Evolutionary conservation across 1,140 invertebrate species (phyloP), one percentile per base, ranked within the genome.

Genomic region (Macrobrachium nipponense): DNA sequence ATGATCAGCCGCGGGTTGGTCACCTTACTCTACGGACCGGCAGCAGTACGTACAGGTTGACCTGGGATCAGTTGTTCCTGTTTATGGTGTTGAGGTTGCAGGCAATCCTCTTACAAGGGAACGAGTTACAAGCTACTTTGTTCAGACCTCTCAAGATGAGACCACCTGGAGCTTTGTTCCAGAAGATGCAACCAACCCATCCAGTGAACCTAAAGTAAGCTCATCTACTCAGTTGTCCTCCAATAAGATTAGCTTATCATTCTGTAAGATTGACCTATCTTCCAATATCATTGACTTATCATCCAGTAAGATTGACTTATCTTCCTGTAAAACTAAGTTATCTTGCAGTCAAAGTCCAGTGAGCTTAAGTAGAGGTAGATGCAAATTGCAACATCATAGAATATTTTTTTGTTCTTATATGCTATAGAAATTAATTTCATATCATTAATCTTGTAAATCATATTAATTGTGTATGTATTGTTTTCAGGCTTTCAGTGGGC

Each of bases 41-140:
- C 91, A 94, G 84, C 94, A 95, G 90, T 95, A 93, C 90, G 91
- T 96, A n/a, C 93, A 96, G 91, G 92, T 97, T 10, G 92, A 94
- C 89, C 91, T 97, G 10, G 92, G 92, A 0, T 91, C 90, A 18
- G 90, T 92, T 2, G 93, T 94, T 89, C 93, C 94, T 0, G 90
- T 97, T 5, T 96, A 96, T 90, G 96, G 95, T 0, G 91, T 96
- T 12, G 90, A 94, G 43, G 90, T 96, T 82, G 93, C 94, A 88
- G 96, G 96, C 27, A 90, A 89, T 79, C 92, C 93, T 0, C 84
- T 92, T 3, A 93, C 93, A 73, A 92, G 95, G 88, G 94, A 95
- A 89, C 96, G 94, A 90, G 94, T 97, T 20, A 95, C 95, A 7
- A 95, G 95, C 83, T 96, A 95, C 87, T 92, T 94, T 88, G 91